Percentiles rank a stretch among this genome's conserved stretches.
These are phyloP conservation scores for Mycogona germanica DNA, from an alignment of 2,888 invertebrate species.

Conservation along the genomic window DNA sequence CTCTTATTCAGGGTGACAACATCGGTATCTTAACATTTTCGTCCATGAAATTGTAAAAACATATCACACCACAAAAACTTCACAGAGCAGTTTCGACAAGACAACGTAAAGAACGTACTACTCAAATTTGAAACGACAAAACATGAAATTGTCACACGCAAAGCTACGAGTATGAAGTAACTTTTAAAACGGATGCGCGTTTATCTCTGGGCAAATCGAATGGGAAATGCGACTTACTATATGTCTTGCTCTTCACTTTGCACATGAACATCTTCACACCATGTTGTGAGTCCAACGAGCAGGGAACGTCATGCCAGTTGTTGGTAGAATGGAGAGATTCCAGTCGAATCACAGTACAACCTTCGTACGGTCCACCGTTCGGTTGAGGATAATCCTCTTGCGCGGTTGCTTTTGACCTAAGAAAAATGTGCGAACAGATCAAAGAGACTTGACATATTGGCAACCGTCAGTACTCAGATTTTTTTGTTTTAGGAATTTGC, in stretches of 20 bases:
- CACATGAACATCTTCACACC: conserved; percentile 26
- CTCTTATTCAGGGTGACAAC: not conserved
- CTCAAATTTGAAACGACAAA: too few relatives aligned
- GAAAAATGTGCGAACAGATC: too few relatives aligned
- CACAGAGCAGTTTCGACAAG: too few relatives aligned
- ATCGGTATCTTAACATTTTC: not conserved
- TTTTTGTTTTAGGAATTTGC: too few relatives aligned
- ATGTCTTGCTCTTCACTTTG: conserved; percentile 24
- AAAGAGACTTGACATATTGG: too few relatives aligned
- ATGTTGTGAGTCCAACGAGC: conserved; percentile 26
- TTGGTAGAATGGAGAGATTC: conserved; percentile 28
- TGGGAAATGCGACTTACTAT: conserved; percentile 10
- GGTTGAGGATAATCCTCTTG: conserved; percentile 25
- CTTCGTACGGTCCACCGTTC: conserved; percentile 29
- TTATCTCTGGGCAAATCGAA: too few relatives aligned
- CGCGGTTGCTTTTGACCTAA: conserved; percentile 16
- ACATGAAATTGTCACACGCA: not conserved
- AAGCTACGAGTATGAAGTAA: not conserved
- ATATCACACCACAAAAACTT: too few relatives aligned
- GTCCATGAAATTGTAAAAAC: too few relatives aligned
- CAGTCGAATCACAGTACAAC: conserved; percentile 28
- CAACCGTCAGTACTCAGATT: too few relatives aligned
- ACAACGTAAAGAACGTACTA: too few relatives aligned
- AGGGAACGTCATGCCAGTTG: conserved; percentile 31
- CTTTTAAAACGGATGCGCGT: too few relatives aligned